Conservation (phyloP, 2,888 invertebrate species). For the Parnassius glacialis region DNA sequence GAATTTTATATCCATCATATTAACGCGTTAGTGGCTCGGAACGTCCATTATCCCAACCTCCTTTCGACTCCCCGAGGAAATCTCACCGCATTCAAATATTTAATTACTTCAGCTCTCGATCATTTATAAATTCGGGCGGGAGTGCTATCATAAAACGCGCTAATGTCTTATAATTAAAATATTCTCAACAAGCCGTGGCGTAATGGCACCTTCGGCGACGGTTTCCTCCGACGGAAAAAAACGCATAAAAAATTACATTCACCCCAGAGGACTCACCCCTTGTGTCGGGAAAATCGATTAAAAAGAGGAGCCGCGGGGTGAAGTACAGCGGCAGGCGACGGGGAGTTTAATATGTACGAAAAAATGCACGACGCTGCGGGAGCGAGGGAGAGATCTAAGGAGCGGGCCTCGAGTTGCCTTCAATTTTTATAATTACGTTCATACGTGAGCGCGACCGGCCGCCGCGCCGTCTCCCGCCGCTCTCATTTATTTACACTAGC, state of each 20-base stretch:
- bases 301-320: conserved; percentile 79
- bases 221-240: conserved; percentile 73
- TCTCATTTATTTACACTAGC: conserved; percentile 67
- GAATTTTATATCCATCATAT: conserved; percentile 78
- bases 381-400: conserved; percentile 70
- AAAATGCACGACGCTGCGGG: conserved; percentile 78
- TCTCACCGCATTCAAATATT: conserved; percentile 80
- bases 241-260: conserved; percentile 83
- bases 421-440: conserved; percentile 82
- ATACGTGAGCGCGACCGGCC: conserved; percentile 81
- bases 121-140: conserved; percentile 76
- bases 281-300: conserved; percentile 81
- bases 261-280: conserved; percentile 81
- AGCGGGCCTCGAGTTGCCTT: conserved; percentile 71
- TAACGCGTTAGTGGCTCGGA: conserved; percentile 59
- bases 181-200: conserved; percentile 82
- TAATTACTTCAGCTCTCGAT: conserved; percentile 79
- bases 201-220: conserved; percentile 80
- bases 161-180: conserved; percentile 82
- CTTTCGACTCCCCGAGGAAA: conserved; percentile 71
- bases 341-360: conserved; percentile 80
- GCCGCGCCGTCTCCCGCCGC: conserved; percentile 39
- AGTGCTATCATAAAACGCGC: conserved; percentile 81
- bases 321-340: conserved; percentile 52
- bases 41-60: conserved; percentile 67